Evolutionary conservation across 2,888 invertebrate genomes (phyloP).

Genomic region (Gymnoscelis rufifasciata): DNA sequence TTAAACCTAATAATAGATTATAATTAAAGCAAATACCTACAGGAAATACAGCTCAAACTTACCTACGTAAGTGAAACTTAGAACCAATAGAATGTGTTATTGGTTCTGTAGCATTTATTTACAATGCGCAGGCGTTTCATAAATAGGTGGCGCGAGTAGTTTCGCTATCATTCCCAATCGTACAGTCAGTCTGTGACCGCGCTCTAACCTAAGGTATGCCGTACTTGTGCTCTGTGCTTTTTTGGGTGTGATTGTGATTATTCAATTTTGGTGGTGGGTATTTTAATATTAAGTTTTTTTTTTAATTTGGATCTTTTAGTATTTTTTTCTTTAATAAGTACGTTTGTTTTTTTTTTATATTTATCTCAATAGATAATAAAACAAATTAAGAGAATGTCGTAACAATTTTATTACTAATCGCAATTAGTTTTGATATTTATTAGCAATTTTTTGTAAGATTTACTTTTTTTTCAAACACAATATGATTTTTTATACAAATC

Average conservation of each 20-base stretch:
- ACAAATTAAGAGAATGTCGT: too few species aligned
- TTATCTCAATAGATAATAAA: too few species aligned
- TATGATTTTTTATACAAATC: too few species aligned
- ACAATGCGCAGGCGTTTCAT: slow-evolving; percentile 51
- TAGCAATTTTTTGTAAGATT: too few species aligned
- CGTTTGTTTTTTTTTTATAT: too few species aligned
- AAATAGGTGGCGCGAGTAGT: slow-evolving; percentile 59
- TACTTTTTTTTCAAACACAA: too few species aligned
- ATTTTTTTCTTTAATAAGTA: too few species aligned
- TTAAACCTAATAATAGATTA: too few species aligned
- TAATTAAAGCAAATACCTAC: too few species aligned
- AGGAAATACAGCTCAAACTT: too few species aligned
- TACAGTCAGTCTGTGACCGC: slow-evolving; percentile 16
- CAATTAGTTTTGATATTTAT: too few species aligned
- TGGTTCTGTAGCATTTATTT: slow-evolving; percentile 41
- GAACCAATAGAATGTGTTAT: background rate
- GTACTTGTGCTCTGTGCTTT: background rate
- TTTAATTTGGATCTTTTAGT: background rate
- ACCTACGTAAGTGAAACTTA: background rate
- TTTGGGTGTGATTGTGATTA: slow-evolving; percentile 2
- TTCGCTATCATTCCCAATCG: slow-evolving; percentile 47
- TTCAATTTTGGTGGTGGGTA: background rate
- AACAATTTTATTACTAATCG: too few species aligned
- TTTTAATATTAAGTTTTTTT: background rate
- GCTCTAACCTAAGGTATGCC: slow-evolving; percentile 16